Evolutionary conservation across 2,888 invertebrate species (phyloP).

Genomic region (Epirrita christyi): DNA sequence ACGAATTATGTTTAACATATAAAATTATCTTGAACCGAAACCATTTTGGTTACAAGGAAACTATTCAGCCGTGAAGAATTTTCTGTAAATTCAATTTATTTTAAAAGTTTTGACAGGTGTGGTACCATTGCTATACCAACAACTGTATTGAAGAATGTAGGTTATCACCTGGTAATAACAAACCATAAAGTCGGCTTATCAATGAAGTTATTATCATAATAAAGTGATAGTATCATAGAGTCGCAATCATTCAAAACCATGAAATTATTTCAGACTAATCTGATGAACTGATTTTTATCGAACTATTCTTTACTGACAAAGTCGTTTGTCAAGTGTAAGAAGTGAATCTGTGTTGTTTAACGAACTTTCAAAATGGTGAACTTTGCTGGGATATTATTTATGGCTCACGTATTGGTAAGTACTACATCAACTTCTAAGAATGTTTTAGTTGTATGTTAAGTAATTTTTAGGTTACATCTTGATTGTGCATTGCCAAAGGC

Average conservation of each 20-base stretch:
- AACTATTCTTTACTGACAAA: conserved; percentile 70
- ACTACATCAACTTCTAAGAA: conserved; percentile 2
- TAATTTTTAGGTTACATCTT: neutral
- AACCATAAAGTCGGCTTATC: conserved; percentile 54
- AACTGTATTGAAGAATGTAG: conserved; percentile 48
- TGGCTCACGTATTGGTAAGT: conserved; percentile 63
- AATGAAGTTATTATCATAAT: conserved; percentile 41
- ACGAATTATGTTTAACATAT: neutral
- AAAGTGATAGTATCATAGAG: conserved; percentile 43
- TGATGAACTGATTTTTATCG: conserved; percentile 28
- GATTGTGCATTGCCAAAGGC: conserved; percentile 25
- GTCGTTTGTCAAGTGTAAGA: conserved; percentile 69
- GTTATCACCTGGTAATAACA: conserved; percentile 56
- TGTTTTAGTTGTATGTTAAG: neutral
- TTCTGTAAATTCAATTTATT: conserved; percentile 7
- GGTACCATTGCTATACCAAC: conserved; percentile 23
- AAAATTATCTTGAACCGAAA: neutral
- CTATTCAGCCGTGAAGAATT: neutral
- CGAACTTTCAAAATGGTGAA: conserved; percentile 58
- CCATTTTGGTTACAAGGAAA: conserved; percentile 12
- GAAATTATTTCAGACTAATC: conserved; percentile 24
- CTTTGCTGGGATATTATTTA: conserved; percentile 43
- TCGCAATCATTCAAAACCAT: conserved; percentile 52
- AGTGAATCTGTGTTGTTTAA: conserved; percentile 42
- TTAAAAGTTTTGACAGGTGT: conserved; percentile 37